A percentile compares a stretch with the other conserved stretches of the same genome.
These are phyloP conservation scores for Polia nebulosa DNA, from an alignment of 2,888 invertebrate genomes.

Conservation along the genomic window DNA sequence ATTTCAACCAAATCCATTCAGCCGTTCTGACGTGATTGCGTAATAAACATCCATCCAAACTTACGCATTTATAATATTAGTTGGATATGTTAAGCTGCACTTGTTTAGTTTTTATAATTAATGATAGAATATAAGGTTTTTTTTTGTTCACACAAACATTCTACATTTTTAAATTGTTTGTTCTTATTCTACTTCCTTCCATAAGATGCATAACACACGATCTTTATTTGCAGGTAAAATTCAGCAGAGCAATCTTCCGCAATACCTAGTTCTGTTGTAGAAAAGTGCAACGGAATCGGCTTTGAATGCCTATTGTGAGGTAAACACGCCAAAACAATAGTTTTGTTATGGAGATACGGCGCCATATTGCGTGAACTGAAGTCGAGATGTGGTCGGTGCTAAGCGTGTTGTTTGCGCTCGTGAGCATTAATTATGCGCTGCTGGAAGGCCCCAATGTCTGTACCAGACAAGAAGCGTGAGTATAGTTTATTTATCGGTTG, in stretches of 20 bases:
- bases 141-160: neutral
- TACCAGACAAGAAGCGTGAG: slow-evolving; percentile 91
- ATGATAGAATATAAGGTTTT: neutral
- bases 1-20: no score
- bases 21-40: no score
- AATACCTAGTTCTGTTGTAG: slow-evolving; percentile 49
- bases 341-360: slow-evolving; percentile 84
- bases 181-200: neutral
- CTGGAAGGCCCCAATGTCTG: slow-evolving; percentile 95
- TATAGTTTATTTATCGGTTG: slow-evolving; percentile 46
- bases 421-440: slow-evolving; percentile 73
- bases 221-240: slow-evolving; percentile 54
- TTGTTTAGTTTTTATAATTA: slow-evolving; percentile 2
- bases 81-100: no score
- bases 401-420: slow-evolving; percentile 74
- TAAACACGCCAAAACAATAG: slow-evolving; percentile 78
- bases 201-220: slow-evolving; percentile 8
- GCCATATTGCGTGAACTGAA: slow-evolving; percentile 74
- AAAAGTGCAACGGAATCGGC: slow-evolving; percentile 61
- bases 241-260: slow-evolving; percentile 35
- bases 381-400: slow-evolving; percentile 81
- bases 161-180: neutral
- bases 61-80: no score
- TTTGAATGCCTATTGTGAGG: slow-evolving; percentile 78
- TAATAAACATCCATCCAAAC: no score